Conservation (phyloP, 2,113 vertebrate genomes). For the Caranx ignobilis region DNA sequence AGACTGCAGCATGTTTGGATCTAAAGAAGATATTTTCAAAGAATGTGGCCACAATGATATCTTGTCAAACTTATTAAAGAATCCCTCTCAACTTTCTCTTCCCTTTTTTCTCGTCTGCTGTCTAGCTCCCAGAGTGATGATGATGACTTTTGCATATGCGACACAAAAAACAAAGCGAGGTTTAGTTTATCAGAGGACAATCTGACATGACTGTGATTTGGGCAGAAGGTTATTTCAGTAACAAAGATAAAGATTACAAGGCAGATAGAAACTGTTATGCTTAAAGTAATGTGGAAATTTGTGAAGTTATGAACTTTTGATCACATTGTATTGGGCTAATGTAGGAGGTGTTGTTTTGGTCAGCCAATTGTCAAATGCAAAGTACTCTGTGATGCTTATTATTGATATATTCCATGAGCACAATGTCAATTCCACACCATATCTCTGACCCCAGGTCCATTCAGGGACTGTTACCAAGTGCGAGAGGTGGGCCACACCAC, state of each 20-base stretch:
- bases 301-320: background rate
- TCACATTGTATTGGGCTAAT: background rate
- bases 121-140: slow-evolving; percentile 40
- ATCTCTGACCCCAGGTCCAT: slow-evolving; percentile 87
- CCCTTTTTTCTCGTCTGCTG: slow-evolving; percentile 9
- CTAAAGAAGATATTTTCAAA: slow-evolving; percentile 33
- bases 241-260: background rate
- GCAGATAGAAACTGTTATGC: background rate
- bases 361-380: background rate
- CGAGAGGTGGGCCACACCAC: slow-evolving; percentile 90
- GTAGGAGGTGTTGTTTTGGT: background rate
- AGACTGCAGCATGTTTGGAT: slow-evolving; percentile 34
- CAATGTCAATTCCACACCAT: background rate
- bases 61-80: background rate
- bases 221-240: slow-evolving; percentile 11
- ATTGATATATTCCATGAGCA: too few species aligned
- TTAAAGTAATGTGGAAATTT: background rate
- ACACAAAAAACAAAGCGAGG: slow-evolving; percentile 22
- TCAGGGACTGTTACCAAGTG: slow-evolving; percentile 94
- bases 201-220: slow-evolving; percentile 3
- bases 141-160: slow-evolving; percentile 67
- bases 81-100: background rate
- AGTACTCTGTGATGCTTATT: too few species aligned
- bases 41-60: slow-evolving; percentile 16
- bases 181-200: background rate